Evolutionary conservation across 2,888 invertebrate species (phyloP), one percentile per base, ranked within the genome.

Genomic region (Podotricha telesiphe): DNA sequence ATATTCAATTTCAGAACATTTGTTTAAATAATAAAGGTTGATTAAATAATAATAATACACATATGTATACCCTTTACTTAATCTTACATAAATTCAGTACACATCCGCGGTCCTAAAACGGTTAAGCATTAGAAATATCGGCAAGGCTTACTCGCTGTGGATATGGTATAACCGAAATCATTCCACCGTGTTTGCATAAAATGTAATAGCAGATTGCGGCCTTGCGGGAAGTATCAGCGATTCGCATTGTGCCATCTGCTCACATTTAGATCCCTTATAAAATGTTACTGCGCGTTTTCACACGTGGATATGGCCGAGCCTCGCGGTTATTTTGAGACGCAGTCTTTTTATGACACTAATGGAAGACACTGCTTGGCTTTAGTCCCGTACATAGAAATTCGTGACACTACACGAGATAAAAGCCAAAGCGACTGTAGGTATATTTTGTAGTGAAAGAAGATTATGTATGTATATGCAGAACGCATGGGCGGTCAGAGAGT

Each of bases 181-280:
- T 89, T 86, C 82, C 79, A 76, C 78, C 82, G 82, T 86, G 88
- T 89, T 88, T 90, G 88, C 90, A 89, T 91, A 90, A 90, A 91
- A 89, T 83, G 88, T 91, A 88, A 91, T 87, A 85, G 89, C 84
- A 84, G 90, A 89, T 91, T 91, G 90, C 86, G 89, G 89, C 84
- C 86, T 83, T 80, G 81, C 79, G 82, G 85, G 83, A 85, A 85
- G 86, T 83, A 81, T 82, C 84, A 85, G 83, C 88, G 86, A 87
- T 87, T 87, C 89, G 80, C 84, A 85, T 87, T 86, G 86, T 87
- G 86, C 91, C 91, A 91, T 91, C 90, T 90, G 91, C 89, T 86
- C 88, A 86, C 90, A 89, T 91, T 89, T 85, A 86, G 89, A 89
- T 89, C 90, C 91, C 89, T 89, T 91, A 89, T 91, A 91, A 91